Percentiles rank a stretch among this genome's conserved stretches.
These are phyloP conservation scores for Corythornis cristatus DNA, from an alignment of 2,113 vertebrate species.

Conservation along the genomic window DNA sequence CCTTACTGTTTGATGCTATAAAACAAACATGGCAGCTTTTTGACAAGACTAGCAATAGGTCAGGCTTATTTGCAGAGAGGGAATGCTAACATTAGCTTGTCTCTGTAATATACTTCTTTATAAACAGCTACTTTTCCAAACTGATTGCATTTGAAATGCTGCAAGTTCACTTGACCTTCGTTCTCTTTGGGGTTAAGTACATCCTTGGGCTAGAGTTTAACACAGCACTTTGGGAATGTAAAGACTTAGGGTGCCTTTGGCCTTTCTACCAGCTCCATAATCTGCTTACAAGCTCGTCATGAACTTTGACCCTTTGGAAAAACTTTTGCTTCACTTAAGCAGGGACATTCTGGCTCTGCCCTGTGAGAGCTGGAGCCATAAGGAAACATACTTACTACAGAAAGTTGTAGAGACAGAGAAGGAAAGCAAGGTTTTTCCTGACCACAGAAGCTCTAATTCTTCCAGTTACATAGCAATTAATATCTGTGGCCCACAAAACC, in stretches of 20 bases:
- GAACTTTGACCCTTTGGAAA: conserved; percentile 51
- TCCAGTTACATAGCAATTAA: background rate
- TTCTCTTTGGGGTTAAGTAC: conserved; percentile 69
- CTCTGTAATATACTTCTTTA: conserved; percentile 37
- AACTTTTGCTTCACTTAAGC: conserved; percentile 58
- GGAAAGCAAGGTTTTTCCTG: background rate
- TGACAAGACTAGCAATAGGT: conserved; percentile 26
- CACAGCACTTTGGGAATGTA: conserved; percentile 64
- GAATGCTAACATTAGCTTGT: conserved; percentile 34
- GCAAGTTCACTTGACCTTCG: conserved; percentile 65
- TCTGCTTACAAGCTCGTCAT: conserved; percentile 54
- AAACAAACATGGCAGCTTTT: conserved; percentile 36
- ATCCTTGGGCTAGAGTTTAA: conserved; percentile 61
- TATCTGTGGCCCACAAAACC: background rate
- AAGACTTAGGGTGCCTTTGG: conserved; percentile 52
- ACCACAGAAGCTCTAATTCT: background rate
- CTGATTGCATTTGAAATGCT: conserved; percentile 56
- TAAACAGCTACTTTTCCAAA: conserved; percentile 47
- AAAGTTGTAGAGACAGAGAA: background rate
- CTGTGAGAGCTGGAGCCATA: background rate
- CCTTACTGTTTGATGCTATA: background rate
- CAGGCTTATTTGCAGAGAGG: conserved; percentile 40
- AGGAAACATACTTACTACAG: background rate
- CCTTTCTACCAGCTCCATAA: conserved; percentile 59
- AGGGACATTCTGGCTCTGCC: conserved; percentile 30